Evolutionary conservation across 2,113 vertebrate genomes (phyloP), one percentile per base, ranked within the genome.

Genomic region (Hystrix cristata): DNA sequence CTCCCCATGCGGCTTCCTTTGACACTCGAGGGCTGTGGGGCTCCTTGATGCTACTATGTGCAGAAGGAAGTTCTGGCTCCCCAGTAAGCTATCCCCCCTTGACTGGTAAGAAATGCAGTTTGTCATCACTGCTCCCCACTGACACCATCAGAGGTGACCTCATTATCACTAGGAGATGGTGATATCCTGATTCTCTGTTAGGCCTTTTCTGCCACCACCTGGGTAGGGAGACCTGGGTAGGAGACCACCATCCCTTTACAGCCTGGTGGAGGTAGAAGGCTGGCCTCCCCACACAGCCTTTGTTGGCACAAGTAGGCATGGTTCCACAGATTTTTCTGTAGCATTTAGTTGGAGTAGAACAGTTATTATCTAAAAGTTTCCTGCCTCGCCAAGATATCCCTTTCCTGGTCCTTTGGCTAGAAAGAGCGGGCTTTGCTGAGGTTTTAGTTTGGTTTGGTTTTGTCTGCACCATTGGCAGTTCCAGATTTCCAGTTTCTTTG

Each of bases 401-500:
- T 86, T 38, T 79, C 91, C 51, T 62, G 4, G 25, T 59, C 21
- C 27, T 92, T 87, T 72, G 51, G n/a, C 38, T 72, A 86, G 59
- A 78, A 87, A 87, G 48, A 93, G 10, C 13, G 71, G 31, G 21
- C 11, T 16, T 55, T 31, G 10, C 29, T 55, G 48, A 46, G 59
- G 57, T 0, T 25, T 87, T 31, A 8, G 19, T 31, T 71, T 71
- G 13, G 10, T 29, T 62, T 71, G 51, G 25, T 65, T 89, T 43
- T 79, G 7, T 38, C 53, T 64, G 10, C 12, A 2, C 38, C 29
- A 55, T 29, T 85, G 48, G 14, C 59, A 86, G 64, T 79, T 96
- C 34, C 55, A 94, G 55, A 21, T 79, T 72, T 90, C 69, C 19
- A 57, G 29, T 11, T 90, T 57, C 76, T 94, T 95, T n/a, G 62